Percentiles rank a stretch among this genome's conserved stretches.
Conservation (phyloP, 2,888 invertebrate species). For the Cataglyphis altisquamis region DNA sequence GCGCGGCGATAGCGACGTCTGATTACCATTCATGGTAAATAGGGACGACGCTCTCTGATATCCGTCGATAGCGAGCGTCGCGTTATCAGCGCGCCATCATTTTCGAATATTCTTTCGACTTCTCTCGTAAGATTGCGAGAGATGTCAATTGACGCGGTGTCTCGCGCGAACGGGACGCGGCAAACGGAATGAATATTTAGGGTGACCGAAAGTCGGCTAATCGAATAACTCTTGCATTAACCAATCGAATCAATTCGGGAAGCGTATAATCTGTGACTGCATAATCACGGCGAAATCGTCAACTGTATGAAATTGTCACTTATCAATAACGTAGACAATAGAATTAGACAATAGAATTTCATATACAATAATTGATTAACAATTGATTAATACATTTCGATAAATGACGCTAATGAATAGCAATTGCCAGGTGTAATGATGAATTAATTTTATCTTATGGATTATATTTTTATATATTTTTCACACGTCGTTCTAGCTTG, state of each 20-base stretch:
- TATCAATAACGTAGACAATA: background rate
- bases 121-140: conserved; percentile 9
- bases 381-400: conserved; percentile 31
- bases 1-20: conserved; percentile 49
- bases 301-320: conserved; percentile 7
- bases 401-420: conserved; percentile 12
- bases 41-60: conserved; percentile 37
- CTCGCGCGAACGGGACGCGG: background rate
- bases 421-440: background rate
- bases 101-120: conserved; percentile 9
- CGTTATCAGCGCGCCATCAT: conserved; percentile 38
- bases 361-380: conserved; percentile 28
- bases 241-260: background rate
- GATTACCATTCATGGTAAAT: conserved; percentile 56
- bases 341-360: conserved; percentile 4
- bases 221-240: conserved; percentile 19
- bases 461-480: background rate
- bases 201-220: background rate
- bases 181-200: conserved; percentile 21
- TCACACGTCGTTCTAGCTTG: background rate
- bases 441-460: conserved; percentile 36
- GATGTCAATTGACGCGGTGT: background rate
- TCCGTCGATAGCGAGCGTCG: conserved; percentile 34
- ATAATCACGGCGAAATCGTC: conserved; percentile 6
- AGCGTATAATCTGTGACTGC: background rate